Base-by-base conservation (phyloP, 64 coral and sea anemone genomes). In the Porites lutea region DNA sequence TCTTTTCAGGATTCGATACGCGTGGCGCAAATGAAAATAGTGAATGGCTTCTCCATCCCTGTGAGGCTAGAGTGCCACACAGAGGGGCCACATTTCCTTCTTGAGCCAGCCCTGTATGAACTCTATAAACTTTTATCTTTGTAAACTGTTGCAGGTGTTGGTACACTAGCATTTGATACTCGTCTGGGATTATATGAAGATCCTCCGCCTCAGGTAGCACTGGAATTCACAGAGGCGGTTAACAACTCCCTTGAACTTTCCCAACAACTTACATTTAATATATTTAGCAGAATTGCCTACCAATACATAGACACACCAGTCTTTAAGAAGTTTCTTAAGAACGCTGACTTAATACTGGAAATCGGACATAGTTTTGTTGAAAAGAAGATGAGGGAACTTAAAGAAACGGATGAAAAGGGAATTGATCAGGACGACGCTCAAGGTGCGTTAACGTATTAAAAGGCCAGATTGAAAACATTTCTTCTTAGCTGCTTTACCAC, bases 151-250 rank as follows among this genome's bases (percentile, higher is more conserved):
- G 13, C 43, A 92, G 90, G 52, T 54, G 58, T 92, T 8, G 90
- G 79, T 2, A 85, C 79, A 0, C 18, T 84, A 22, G 80, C 63
- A 4, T 85, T 92, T 75, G 90, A 92, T 67, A 21, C 15, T 12
- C 61, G 79, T 10, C 64, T 92, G 15, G 90, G 90, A 16, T 59
- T 92, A 3, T 92, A 84, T 37, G 69, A 92, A 61, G 90, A 92
- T 14, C 90, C 90, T 23, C 79, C 90, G 1, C 75, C 57, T 61
- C 22, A 71, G 22, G 79, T 75, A 48, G 66, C 69, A 10, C 6
- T 60, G 59, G 12, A 27, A 19, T 75, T 83, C 71, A 92, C 85
- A 23, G 8, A 75, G 62, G 52, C 52, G 4, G 55, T 92, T 6
- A 48, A 92, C 2, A 79, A 85, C 19, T 18, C 65, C 16, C 45